Evolutionary conservation across 2,797 vertebrate species (phyloP).

Genomic region (Eutrigla gurnardus): DNA sequence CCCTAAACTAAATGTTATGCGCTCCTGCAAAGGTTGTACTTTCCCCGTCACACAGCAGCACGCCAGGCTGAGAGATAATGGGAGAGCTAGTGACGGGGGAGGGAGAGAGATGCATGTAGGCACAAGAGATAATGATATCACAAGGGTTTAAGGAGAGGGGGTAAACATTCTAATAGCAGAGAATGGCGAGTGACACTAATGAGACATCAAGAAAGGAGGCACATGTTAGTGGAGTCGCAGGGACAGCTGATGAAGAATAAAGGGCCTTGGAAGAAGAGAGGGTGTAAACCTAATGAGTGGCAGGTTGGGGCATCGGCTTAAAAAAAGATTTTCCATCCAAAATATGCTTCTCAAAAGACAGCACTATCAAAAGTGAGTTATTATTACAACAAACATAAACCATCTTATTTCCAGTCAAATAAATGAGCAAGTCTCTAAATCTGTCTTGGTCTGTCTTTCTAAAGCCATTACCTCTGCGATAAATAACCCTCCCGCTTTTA

Average conservation of each 20-base stretch:
- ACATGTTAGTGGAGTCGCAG: slow-evolving; percentile 45
- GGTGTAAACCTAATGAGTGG: slow-evolving; percentile 17
- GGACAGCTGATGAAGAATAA: slow-evolving; percentile 37
- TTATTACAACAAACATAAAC: not conserved
- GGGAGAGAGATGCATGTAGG: slow-evolving; percentile 38
- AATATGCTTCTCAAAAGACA: not conserved
- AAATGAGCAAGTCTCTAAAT: slow-evolving; percentile 44
- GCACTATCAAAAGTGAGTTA: not conserved
- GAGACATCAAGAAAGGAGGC: slow-evolving; percentile 52
- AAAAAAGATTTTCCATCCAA: not conserved
- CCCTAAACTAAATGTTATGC: slow-evolving; percentile 35
- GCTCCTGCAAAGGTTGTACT: slow-evolving; percentile 46
- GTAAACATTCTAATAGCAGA: slow-evolving; percentile 60
- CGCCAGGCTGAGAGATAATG: slow-evolving; percentile 67
- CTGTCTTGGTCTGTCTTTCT: slow-evolving; percentile 24
- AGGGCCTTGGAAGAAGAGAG: not conserved
- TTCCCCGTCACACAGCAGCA: slow-evolving; percentile 61
- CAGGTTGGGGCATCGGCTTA: slow-evolving; percentile 24
- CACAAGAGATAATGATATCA: slow-evolving; percentile 59
- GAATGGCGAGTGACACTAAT: slow-evolving; percentile 59
- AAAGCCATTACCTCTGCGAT: slow-evolving; percentile 43
- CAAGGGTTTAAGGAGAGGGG: slow-evolving; percentile 52
- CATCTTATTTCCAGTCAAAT: slow-evolving; percentile 8
- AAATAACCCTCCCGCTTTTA: slow-evolving; percentile 57
- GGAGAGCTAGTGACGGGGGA: slow-evolving; percentile 48